Evolutionary conservation across 2,888 invertebrate species (phyloP).

Genomic region (Drosophila testacea): DNA sequence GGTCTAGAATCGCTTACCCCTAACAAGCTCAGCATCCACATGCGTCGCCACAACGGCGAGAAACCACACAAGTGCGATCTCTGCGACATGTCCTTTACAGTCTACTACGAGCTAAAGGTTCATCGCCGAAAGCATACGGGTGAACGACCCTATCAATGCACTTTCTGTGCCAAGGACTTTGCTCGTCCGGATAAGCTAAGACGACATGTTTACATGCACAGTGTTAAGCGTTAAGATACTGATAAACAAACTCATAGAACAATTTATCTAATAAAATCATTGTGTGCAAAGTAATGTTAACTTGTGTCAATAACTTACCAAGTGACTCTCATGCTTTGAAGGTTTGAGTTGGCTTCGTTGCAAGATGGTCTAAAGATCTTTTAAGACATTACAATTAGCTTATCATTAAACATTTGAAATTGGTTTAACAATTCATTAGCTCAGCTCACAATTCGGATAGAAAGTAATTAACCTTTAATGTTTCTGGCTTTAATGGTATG

Average conservation of each 20-base stretch:
- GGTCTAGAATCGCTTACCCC: slow-evolving; percentile 87
- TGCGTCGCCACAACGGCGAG: slow-evolving; percentile 89
- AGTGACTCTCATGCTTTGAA: neutral
- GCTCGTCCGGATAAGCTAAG: slow-evolving; percentile 86
- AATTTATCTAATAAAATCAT: slow-evolving; percentile 13
- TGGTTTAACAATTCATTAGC: neutral
- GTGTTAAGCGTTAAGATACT: slow-evolving; percentile 52
- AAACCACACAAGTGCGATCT: slow-evolving; percentile 88
- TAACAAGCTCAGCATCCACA: slow-evolving; percentile 88
- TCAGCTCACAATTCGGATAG: neutral
- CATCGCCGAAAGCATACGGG: slow-evolving; percentile 88
- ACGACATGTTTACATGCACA: slow-evolving; percentile 70
- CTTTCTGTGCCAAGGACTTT: slow-evolving; percentile 85
- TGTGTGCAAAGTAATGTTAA: neutral
- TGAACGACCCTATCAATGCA: slow-evolving; percentile 86
- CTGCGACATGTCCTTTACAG: slow-evolving; percentile 88
- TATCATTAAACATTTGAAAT: slow-evolving; percentile 7
- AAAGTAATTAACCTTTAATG: neutral
- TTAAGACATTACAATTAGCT: neutral
- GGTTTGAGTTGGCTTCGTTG: neutral
- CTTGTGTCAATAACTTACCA: neutral
- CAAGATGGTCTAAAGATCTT: neutral
- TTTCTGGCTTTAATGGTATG: no score
- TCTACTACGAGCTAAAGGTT: slow-evolving; percentile 87
- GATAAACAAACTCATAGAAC: neutral